Evolutionary conservation across 2,797 vertebrate genomes (phyloP).

Genomic region (Spinus pinus): DNA sequence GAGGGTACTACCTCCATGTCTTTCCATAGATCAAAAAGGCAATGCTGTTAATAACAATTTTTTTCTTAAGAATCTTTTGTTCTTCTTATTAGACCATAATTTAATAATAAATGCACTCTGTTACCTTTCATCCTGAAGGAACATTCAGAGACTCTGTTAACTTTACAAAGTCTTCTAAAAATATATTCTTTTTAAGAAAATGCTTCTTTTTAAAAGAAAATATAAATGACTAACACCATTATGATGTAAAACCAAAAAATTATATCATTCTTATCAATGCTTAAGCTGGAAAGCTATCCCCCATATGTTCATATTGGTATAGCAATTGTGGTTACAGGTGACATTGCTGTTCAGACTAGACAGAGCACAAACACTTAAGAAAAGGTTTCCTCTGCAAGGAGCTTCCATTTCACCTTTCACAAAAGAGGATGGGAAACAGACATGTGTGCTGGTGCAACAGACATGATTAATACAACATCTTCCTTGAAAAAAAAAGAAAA

Average conservation of each 20-base stretch:
- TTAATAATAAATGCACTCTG: background rate
- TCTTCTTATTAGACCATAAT: background rate
- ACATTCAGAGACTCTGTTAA: background rate
- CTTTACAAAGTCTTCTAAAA: background rate
- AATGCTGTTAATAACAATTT: background rate
- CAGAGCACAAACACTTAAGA: background rate
- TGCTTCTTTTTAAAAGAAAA: background rate
- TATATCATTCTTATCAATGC: background rate
- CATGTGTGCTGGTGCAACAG: background rate
- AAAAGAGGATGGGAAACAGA: background rate
- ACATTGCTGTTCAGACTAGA: background rate
- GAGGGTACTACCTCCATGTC: conserved; percentile 2
- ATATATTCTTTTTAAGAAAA: background rate
- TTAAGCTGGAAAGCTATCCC: background rate
- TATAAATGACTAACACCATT: background rate
- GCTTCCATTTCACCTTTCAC: background rate
- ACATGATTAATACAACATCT: rapidly evolving
- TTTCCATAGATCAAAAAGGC: conserved; percentile 23
- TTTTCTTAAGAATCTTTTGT: background rate
- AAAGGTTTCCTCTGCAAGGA: background rate
- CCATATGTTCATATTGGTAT: background rate
- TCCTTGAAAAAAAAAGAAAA: background rate
- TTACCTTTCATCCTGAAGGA: background rate
- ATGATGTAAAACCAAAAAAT: background rate
- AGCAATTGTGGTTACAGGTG: background rate